A percentile compares a stretch with the other conserved stretches of the same genome.
Conservation (phyloP, 2,888 invertebrate genomes). For the Schizotus pectinicornis region DNA sequence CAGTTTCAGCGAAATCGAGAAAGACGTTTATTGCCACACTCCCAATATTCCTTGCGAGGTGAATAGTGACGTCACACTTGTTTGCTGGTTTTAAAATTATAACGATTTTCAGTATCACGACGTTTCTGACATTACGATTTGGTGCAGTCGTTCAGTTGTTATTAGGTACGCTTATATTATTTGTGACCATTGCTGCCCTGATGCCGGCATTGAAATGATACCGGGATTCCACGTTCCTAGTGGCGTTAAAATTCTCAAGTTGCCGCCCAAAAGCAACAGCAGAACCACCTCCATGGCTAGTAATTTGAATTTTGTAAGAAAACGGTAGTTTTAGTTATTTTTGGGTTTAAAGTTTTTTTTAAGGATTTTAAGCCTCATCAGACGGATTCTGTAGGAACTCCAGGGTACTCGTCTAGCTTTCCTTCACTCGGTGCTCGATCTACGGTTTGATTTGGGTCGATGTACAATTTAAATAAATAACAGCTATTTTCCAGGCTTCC, state of each 20-base stretch:
- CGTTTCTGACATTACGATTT: conserved; percentile 44
- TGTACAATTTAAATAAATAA: no score
- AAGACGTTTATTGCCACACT: conserved; percentile 52
- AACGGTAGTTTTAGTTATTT: background rate
- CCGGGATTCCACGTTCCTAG: conserved; percentile 58
- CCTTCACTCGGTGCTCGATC: no score
- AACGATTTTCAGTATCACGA: conserved; percentile 58
- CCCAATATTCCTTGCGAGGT: conserved; percentile 55
- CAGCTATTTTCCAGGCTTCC: no score
- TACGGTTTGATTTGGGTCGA: no score
- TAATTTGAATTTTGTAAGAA: no score
- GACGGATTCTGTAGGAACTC: no score
- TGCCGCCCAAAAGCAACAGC: background rate
- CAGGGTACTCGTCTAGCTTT: no score
- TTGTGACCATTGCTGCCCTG: conserved; percentile 58
- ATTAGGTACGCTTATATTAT: conserved; percentile 58
- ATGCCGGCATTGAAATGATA: conserved; percentile 54
- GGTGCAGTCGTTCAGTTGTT: conserved; percentile 58
- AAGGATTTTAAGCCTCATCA: background rate
- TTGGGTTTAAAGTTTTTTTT: background rate
- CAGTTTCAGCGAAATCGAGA: conserved; percentile 52
- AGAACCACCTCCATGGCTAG: background rate
- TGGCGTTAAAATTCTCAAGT: conserved; percentile 20
- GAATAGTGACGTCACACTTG: conserved; percentile 17
- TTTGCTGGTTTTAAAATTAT: conserved; percentile 1